Percentiles rank a stretch among this genome's conserved stretches.
phyloP scores from a whole-genome alignment of 2,113 vertebrate species.

The Orientallactaga bullata region DNA sequence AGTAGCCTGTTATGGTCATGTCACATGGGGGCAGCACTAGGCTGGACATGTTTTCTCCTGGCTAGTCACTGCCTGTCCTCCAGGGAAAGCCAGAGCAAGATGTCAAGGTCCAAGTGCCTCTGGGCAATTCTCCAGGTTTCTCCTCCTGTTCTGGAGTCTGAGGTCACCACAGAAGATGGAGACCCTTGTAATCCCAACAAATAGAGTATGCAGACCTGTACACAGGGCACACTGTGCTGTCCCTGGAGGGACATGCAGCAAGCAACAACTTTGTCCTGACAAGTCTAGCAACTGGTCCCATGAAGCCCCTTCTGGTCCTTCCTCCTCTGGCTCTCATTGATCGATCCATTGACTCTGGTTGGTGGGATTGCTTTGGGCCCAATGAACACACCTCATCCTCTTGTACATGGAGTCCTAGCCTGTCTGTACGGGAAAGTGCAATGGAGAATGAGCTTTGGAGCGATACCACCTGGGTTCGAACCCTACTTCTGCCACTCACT shows the following conservation, averaged over 20 bases:
- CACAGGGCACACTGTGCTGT: fast-evolving
- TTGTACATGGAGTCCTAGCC: not conserved
- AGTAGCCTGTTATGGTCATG: not conserved
- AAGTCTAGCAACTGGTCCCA: not conserved
- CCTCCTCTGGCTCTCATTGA: not conserved
- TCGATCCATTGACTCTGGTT: not conserved
- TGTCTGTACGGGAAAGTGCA: not conserved
- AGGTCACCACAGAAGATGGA: not conserved
- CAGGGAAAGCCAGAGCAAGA: not conserved
- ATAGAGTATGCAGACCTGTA: fast-evolving
- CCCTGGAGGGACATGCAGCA: not conserved
- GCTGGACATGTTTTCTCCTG: not conserved
- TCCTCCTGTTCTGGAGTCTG: not conserved
- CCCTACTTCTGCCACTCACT: not conserved
- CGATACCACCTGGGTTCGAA: not conserved
- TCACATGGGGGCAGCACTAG: not conserved
- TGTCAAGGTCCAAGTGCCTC: not conserved
- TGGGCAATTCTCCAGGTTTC: not conserved
- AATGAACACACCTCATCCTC: too few species aligned
- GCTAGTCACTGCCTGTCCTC: not conserved
- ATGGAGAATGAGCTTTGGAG: not conserved
- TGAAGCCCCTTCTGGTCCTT: not conserved
- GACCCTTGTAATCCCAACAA: not conserved
- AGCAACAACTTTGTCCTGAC: not conserved
- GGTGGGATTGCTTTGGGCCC: too few species aligned